These are phyloP conservation scores for Arge pagana DNA, from an alignment of 2,888 invertebrate species.

Conservation along the genomic window DNA sequence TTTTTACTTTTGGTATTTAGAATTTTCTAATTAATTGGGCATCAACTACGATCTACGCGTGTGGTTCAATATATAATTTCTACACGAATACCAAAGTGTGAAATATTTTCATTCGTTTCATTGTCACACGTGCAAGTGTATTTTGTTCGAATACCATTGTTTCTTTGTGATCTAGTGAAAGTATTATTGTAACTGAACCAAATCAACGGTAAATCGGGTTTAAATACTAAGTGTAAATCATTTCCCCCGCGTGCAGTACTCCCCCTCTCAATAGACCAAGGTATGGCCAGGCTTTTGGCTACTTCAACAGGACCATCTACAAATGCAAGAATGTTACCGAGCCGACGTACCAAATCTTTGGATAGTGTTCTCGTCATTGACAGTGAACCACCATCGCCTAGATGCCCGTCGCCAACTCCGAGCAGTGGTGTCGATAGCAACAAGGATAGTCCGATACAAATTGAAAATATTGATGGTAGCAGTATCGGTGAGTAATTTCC, in stretches of 20 bases:
- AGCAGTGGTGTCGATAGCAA: constrained; percentile 87
- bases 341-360: constrained; percentile 52
- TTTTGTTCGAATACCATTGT: too few species aligned
- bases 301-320: constrained; percentile 30
- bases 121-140: too few species aligned
- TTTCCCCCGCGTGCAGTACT: constrained; percentile 47
- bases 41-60: too few species aligned
- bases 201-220: too few species aligned
- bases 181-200: too few species aligned
- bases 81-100: too few species aligned
- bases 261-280: constrained; percentile 55
- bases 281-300: constrained; percentile 54
- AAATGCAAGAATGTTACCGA: constrained; percentile 40
- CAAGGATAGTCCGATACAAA: constrained; percentile 83
- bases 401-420: constrained; percentile 87
- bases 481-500: constrained; percentile 60
- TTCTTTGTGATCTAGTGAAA: too few species aligned
- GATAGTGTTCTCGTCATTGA: constrained; percentile 56
- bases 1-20: constrained; percentile 26
- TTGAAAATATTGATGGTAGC: constrained; percentile 72
- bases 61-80: too few species aligned
- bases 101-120: too few species aligned
- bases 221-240: constrained; percentile 19
- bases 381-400: constrained; percentile 64
- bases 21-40: too few species aligned